These are phyloP conservation scores for Mesochorus sp. DNA, from an alignment of 2,888 invertebrate genomes.

Conservation along the genomic window DNA sequence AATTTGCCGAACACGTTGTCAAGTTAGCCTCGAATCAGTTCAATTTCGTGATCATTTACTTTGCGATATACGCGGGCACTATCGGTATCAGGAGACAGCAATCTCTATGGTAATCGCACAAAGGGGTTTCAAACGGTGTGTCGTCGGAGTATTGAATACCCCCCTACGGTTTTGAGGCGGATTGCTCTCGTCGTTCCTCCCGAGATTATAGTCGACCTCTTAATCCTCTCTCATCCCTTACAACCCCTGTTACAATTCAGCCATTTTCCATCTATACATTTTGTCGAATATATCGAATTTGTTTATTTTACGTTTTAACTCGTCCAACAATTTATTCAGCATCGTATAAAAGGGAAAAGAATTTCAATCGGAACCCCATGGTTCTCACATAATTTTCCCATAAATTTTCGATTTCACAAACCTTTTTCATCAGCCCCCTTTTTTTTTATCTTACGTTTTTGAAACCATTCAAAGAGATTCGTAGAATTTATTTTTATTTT, in stretches of 20 bases:
- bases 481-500: too few species aligned
- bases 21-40: slow-evolving; percentile 49
- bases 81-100: slow-evolving; percentile 50
- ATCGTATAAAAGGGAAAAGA: too few species aligned
- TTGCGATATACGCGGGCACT: slow-evolving; percentile 33
- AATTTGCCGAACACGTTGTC: slow-evolving; percentile 13
- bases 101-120: slow-evolving; percentile 59
- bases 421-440: too few species aligned
- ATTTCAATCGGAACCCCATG: too few species aligned
- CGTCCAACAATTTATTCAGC: too few species aligned
- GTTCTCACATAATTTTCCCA: too few species aligned
- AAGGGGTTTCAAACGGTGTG: slow-evolving; percentile 45
- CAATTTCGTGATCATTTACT: slow-evolving; percentile 47
- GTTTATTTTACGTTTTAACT: too few species aligned
- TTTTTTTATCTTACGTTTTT: too few species aligned
- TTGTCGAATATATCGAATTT: slow-evolving; percentile 1
- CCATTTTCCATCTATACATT: neutral
- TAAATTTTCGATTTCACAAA: too few species aligned
- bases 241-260: slow-evolving; percentile 6
- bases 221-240: slow-evolving; percentile 43
- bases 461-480: too few species aligned
- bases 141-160: slow-evolving; percentile 45
- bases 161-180: slow-evolving; percentile 74
- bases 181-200: slow-evolving; percentile 66
- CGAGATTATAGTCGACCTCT: slow-evolving; percentile 62